Conservation (phyloP, 2,888 invertebrate species). For the Acrocyrtus sp. region DNA sequence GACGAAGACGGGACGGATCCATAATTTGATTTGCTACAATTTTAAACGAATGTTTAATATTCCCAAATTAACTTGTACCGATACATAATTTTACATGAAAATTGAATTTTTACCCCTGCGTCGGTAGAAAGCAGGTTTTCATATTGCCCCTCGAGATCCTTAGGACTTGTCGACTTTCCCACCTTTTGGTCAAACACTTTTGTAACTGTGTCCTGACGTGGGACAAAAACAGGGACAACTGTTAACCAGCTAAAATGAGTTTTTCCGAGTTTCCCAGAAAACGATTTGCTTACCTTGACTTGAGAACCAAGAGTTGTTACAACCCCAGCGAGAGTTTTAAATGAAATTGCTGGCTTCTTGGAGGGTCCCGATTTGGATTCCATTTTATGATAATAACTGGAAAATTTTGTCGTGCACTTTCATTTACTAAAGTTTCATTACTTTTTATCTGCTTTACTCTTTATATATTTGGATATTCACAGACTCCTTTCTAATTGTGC, state of each 20-base stretch:
- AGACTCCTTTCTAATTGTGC: no score
- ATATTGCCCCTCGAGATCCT: conserved; percentile 20
- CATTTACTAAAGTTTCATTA: no score
- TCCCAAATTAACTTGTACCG: background rate
- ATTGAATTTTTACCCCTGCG: conserved; percentile 12
- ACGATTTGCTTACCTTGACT: conserved; percentile 31
- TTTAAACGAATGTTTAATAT: background rate
- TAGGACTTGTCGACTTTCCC: conserved; percentile 12
- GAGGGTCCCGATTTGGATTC: no score
- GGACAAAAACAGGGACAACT: background rate
- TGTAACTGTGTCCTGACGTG: conserved; percentile 21
- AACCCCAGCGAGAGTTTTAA: conserved; percentile 13
- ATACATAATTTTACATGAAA: no score
- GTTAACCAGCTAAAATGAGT: background rate
- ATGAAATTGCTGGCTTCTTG: no score
- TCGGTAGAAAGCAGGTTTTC: conserved; percentile 14
- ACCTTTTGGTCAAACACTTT: conserved; percentile 35
- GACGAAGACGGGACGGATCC: conserved; percentile 21
- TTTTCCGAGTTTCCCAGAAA: background rate
- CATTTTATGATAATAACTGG: no score
- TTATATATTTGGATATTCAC: no score
- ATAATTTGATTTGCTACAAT: conserved; percentile 16
- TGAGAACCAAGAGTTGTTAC: conserved; percentile 36
- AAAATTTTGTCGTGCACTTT: no score
- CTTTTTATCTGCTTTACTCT: no score